Conservation (phyloP, 2,888 invertebrate species). For the Dysmachus trigonus region DNA sequence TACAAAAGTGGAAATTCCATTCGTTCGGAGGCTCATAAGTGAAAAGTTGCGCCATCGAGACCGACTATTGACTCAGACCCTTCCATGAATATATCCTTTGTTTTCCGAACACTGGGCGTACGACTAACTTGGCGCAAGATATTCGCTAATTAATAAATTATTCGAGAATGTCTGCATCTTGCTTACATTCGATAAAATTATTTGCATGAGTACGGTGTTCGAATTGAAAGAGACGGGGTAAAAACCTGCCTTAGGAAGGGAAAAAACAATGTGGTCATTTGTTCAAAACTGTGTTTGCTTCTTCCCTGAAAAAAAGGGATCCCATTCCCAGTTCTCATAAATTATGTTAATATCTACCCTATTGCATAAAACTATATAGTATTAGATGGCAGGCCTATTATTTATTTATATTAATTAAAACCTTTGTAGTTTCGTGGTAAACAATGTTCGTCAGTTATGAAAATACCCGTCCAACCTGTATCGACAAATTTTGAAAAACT, state of each 20-base stretch:
- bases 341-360: constrained; percentile 45
- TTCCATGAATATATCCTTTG: background rate
- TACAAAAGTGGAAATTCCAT: constrained; percentile 32
- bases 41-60: constrained; percentile 5
- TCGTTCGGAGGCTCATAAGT: constrained; percentile 22
- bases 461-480: too few species aligned
- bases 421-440: too few species aligned
- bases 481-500: too few species aligned
- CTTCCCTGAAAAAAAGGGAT: background rate
- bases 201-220: background rate
- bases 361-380: too few species aligned
- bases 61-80: background rate
- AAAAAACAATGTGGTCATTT: background rate
- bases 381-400: too few species aligned
- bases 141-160: constrained; percentile 30
- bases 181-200: background rate
- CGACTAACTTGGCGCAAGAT: background rate
- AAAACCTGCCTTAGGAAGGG: background rate
- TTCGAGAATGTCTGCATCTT: background rate
- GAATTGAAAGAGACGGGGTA: background rate
- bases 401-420: too few species aligned
- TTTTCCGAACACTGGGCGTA: background rate
- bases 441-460: too few species aligned
- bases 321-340: constrained; percentile 13
- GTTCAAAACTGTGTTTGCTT: background rate